Evolutionary conservation across 2,113 vertebrate genomes (phyloP).

Genomic region (Dendrocopos noguchii): DNA sequence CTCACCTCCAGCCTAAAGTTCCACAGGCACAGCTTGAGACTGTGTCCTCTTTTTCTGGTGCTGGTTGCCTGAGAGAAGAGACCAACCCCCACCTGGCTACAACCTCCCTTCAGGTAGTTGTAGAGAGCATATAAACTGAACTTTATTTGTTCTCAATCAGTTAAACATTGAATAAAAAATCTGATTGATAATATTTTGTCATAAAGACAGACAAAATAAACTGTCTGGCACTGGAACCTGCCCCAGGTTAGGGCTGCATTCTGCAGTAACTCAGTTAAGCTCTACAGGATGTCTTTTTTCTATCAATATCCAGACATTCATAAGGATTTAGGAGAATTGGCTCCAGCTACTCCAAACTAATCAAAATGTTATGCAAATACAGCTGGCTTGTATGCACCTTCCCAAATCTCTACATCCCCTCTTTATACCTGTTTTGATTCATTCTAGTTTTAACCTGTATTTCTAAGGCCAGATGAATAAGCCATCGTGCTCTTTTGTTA

Average conservation of each 20-base stretch:
- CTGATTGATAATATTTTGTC: background rate
- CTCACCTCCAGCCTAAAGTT: too few species aligned
- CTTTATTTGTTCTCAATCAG: background rate
- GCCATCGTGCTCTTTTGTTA: background rate
- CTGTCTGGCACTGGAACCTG: background rate
- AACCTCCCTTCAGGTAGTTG: too few species aligned
- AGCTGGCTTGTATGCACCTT: background rate
- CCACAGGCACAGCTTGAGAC: too few species aligned
- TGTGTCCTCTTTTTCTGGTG: too few species aligned
- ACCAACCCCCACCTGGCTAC: too few species aligned
- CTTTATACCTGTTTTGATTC: background rate
- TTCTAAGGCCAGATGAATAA: background rate
- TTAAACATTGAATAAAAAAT: fast-evolving
- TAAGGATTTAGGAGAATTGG: background rate
- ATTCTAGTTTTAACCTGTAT: background rate
- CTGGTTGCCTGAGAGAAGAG: too few species aligned
- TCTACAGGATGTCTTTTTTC: background rate
- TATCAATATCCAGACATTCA: background rate
- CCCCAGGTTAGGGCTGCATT: background rate
- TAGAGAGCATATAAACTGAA: background rate
- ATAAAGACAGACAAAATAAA: background rate
- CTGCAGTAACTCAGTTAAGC: background rate
- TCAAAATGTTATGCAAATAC: background rate
- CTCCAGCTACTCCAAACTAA: background rate
- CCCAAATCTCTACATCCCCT: background rate